Base-by-base conservation (phyloP, 2,888 invertebrate species). In the Amblyjoppa fuscipennis region DNA sequence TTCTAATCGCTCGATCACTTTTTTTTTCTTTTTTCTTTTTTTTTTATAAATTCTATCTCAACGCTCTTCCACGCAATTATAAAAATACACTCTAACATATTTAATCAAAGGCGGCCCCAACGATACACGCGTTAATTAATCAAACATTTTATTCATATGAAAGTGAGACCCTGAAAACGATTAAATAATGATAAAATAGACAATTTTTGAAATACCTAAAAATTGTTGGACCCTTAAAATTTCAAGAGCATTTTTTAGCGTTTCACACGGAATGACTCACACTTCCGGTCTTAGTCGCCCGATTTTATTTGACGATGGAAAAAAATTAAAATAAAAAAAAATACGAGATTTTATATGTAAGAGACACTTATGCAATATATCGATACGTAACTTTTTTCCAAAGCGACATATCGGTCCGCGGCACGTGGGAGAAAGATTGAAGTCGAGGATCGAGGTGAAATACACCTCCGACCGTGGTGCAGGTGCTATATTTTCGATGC, bases 391-490 rank as follows among this genome's bases (percentile, higher is more conserved):
- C 16, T 13, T 49, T 41, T 49, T 16, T 3, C 45, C 16, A 2
- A 38, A 51, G 45, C 45, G 38, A 68, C 7, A 41, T 75, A 49
- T 75, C 68, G 41, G 16, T 56, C 28, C 69, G 64, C 61, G 68
- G 51, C 71, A 71, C 77, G 53, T 66, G 81, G 71, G 78, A 78
- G 53, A 71, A 69, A 59, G 51, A 70, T 61, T 69, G 51, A 59
- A 61, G n/a, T 41, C 71, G 76, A 77, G 82, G 71, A 84, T 75
- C 76, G 56, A 79, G 70, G 73, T 49, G 45, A 16, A 49, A 80
- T 84, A 84, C 81, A 76, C 81, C 87, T 80, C 77, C 6, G 7
- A 83, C 11, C 9, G 81, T 77, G 81, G 41, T 11, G 45, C 20
- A 45, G 34, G 56, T 1, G 11, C 25, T 61, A 9, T n/a, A 16